Percentiles rank a stretch among this genome's conserved stretches.
Evolutionary conservation across 2,797 vertebrate genomes (phyloP).

Genomic region (Gallinago stenura): DNA sequence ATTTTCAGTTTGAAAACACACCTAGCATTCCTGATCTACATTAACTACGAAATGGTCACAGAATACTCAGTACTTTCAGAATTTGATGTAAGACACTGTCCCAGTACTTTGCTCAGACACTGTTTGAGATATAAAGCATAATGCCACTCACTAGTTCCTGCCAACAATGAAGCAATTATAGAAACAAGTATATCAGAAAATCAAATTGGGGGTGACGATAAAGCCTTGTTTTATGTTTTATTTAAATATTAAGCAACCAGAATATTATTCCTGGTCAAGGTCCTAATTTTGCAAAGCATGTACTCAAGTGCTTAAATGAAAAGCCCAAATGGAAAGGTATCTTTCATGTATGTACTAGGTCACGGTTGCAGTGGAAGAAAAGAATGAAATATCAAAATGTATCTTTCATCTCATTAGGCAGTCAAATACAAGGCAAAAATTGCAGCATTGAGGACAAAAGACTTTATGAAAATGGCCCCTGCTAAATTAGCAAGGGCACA

Average conservation of each 20-base stretch:
- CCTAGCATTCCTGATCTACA: background rate
- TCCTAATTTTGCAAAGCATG: background rate
- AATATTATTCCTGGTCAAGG: background rate
- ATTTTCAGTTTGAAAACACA: background rate
- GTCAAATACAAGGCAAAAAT: conserved; percentile 2
- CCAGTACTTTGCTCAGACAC: background rate
- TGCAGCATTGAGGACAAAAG: background rate
- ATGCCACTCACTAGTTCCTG: background rate
- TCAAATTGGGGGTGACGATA: background rate
- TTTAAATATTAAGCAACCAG: background rate
- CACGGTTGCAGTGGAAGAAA: background rate
- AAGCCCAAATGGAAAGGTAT: background rate
- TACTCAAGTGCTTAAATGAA: background rate
- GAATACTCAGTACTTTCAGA: background rate
- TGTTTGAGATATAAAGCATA: background rate
- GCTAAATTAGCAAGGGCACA: background rate
- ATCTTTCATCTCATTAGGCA: background rate
- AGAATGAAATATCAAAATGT: background rate
- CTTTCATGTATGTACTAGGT: background rate
- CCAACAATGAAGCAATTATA: background rate
- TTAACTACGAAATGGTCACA: background rate
- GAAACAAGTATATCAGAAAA: background rate
- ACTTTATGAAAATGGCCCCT: background rate
- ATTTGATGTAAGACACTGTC: background rate
- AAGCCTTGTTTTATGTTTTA: background rate